Base-by-base conservation (phyloP, 2,797 vertebrate genomes). In the Liasis olivaceus region DNA sequence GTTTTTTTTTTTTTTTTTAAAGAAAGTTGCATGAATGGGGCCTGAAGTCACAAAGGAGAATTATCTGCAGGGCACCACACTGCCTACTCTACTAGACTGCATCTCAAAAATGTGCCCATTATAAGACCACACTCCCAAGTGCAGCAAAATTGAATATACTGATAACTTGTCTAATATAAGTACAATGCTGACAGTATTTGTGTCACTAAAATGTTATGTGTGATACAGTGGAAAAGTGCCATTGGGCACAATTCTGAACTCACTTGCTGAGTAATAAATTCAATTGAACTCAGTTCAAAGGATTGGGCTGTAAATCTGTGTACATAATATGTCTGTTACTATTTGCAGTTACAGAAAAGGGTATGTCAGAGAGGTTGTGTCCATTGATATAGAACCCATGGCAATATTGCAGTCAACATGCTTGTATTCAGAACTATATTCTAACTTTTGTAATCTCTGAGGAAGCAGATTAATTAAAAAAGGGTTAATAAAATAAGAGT, bases 391-490 rank as follows among this genome's bases (percentile, higher is more conserved):
- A 47, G 54, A 60, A 12, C 58, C 54, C 9, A 51, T 91, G 14
- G 12, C 93, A 96, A 95, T 87, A 92, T 91, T 93, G 56, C 91
- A 95, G 66, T 89, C 92, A 93, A 90, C 85, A 26, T 94, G 95
- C 95, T 85, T 92, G 86, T 93, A 87, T 95, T 94, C 72, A 90
- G 95, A 97, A 93, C 91, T 95, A 93, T 88, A 89, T 4, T 90
- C 56, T 89, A 42, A 84, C 88, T 90, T 89, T 91, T 94, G 94
- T 92, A 1, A 56, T 90, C 90, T 89, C 88, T 89, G 92, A 97
- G 94, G 90, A 93, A 91, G 91, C 31, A 22, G 66, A 69, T 58
- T 26, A 9, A 92, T 60, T 91, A 92, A 93, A 93, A 2, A 95
- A 94, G 36, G 24, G 4, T 81, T 47, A 81, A 81, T 24, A 69